These are phyloP conservation scores for Agrenia bidenticulata DNA, from an alignment of 2,888 invertebrate species.

Conservation along the genomic window DNA sequence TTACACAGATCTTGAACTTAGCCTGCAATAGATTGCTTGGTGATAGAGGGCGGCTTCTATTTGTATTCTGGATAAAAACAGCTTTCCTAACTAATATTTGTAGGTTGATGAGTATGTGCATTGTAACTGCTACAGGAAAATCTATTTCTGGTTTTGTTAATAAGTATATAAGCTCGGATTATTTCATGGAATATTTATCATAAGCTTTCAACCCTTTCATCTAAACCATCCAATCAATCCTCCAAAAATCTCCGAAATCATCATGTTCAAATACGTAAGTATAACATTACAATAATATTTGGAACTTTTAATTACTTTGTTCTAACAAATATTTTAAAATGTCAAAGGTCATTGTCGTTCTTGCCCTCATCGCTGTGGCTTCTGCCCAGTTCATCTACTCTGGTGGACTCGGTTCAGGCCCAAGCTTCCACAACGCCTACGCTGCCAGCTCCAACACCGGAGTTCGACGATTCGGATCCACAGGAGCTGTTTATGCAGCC, in stretches of 20 bases:
- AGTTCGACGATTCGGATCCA: constrained; percentile 41
- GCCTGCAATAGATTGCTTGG: too few relatives aligned
- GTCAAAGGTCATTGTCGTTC: neutral
- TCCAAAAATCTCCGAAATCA: neutral
- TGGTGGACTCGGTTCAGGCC: constrained; percentile 16
- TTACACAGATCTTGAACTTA: too few relatives aligned
- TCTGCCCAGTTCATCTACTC: constrained; percentile 24
- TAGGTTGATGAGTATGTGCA: too few relatives aligned
- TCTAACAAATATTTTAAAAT: neutral
- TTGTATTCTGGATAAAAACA: too few relatives aligned
- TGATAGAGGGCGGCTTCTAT: too few relatives aligned
- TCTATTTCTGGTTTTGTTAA: too few relatives aligned
- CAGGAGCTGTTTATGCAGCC: constrained; percentile 29
- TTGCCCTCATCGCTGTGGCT: constrained; percentile 27
- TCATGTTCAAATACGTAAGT: constrained; percentile 7
- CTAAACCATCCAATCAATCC: neutral
- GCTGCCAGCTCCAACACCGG: constrained; percentile 26
- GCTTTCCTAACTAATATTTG: too few relatives aligned
- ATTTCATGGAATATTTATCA: neutral
- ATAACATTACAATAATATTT: neutral
- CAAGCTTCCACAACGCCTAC: constrained; percentile 25
- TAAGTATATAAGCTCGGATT: neutral
- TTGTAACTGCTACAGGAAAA: too few relatives aligned
- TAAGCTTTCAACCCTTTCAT: neutral
- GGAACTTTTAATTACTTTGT: too few relatives aligned